Evolutionary conservation across 2,797 vertebrate genomes (phyloP).

Genomic region (Coracias cyanogaster): DNA sequence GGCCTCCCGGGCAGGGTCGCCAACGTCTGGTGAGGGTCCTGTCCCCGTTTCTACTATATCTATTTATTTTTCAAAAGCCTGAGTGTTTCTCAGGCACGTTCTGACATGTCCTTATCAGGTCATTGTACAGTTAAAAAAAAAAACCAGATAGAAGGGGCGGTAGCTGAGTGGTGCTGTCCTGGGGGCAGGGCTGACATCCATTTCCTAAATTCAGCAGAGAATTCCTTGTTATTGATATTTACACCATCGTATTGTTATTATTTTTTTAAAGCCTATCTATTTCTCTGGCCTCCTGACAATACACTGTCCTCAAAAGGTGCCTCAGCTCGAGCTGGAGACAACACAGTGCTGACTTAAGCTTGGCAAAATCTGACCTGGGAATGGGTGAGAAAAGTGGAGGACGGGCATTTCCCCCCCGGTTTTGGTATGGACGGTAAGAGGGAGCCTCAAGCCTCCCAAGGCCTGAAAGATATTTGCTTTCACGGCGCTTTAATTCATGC

Average conservation of each 20-base stretch:
- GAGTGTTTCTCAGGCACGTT: background rate
- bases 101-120: background rate
- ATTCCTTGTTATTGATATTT: background rate
- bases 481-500: background rate
- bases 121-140: background rate
- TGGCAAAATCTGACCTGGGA: background rate
- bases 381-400: background rate
- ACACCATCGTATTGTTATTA: background rate
- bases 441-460: background rate
- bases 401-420: fast-evolving
- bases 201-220: background rate
- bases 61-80: background rate
- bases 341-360: background rate
- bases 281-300: background rate
- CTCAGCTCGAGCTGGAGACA: background rate
- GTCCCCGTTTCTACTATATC: background rate
- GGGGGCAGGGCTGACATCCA: fast-evolving
- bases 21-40: background rate
- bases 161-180: background rate
- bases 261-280: background rate
- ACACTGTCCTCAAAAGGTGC: background rate
- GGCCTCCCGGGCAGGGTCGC: background rate
- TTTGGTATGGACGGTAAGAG: background rate
- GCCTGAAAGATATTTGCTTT: background rate
- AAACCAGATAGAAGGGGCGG: background rate